These are phyloP conservation scores for Ligdia adustata DNA, from an alignment of 2,888 invertebrate species.

Conservation along the genomic window DNA sequence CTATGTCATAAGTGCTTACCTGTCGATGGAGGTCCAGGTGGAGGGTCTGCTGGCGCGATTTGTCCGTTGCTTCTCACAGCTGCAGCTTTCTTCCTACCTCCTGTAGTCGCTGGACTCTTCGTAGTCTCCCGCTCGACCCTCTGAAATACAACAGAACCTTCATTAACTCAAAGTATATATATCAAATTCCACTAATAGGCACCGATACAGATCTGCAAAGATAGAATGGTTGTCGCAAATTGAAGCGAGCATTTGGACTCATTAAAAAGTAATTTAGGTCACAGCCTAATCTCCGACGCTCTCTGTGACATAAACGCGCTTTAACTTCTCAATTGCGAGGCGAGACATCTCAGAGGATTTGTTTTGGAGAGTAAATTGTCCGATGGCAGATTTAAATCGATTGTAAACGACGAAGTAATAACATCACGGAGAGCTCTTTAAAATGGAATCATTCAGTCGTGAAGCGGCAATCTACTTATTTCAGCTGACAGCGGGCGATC, in stretches of 20 bases:
- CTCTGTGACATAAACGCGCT: conserved; percentile 34
- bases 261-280: conserved; percentile 67
- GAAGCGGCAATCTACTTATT: conserved; percentile 79
- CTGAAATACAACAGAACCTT: conserved; percentile 52
- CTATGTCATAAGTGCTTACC: conserved; percentile 55
- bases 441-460: conserved; percentile 69
- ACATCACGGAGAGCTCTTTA: conserved; percentile 60
- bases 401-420: conserved; percentile 52
- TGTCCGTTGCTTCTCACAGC: conserved; percentile 74
- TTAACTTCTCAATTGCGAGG: conserved; percentile 35
- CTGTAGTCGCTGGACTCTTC: conserved; percentile 75
- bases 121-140: conserved; percentile 73
- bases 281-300: conserved; percentile 50
- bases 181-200: neutral
- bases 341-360: conserved; percentile 36
- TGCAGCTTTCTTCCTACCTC: conserved; percentile 70
- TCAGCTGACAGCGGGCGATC: conserved; percentile 68
- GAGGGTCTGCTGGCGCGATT: conserved; percentile 61
- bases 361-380: conserved; percentile 35
- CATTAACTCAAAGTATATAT: neutral
- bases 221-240: conserved; percentile 41
- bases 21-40: conserved; percentile 62
- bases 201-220: conserved; percentile 29
- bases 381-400: conserved; percentile 28
- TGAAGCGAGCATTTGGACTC: conserved; percentile 49